These are phyloP conservation scores for Ginglymostoma cirratum DNA, from an alignment of 2,113 vertebrate genomes.

Conservation along the genomic window DNA sequence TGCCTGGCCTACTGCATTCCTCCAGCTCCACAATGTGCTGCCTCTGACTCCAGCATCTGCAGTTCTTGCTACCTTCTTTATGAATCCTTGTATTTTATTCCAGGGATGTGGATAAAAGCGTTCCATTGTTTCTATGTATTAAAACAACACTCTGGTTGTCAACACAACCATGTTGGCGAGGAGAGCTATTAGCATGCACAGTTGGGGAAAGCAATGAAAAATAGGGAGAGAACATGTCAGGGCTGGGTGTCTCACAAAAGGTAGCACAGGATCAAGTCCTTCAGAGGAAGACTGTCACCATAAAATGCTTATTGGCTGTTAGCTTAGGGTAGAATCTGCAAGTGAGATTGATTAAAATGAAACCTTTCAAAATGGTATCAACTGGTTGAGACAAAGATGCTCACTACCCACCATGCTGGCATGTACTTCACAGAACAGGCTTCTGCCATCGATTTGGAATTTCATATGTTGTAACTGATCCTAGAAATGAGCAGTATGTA, in stretches of 20 bases:
- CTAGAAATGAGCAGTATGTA: constrained; percentile 7
- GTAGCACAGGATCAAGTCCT: background rate
- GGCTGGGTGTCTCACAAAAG: background rate
- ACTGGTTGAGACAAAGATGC: background rate
- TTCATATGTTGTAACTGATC: background rate
- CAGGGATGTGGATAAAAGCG: background rate
- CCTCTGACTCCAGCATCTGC: too few relatives aligned
- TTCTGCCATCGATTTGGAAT: constrained; percentile 12
- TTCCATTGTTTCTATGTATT: background rate
- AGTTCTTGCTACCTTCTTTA: background rate
- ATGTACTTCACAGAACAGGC: background rate
- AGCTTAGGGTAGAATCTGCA: constrained; percentile 13
- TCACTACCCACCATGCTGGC: background rate
- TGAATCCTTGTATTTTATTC: background rate
- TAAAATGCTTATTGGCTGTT: background rate
- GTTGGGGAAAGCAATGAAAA: constrained; percentile 7
- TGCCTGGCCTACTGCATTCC: too few relatives aligned
- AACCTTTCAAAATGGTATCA: constrained; percentile 15
- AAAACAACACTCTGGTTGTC: background rate
- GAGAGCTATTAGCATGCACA: background rate
- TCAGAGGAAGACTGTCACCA: constrained; percentile 20
- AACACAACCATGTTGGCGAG: background rate
- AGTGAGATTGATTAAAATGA: constrained; percentile 28
- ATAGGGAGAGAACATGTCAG: background rate
- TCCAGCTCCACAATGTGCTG: too few relatives aligned